Evolutionary conservation across 2,888 invertebrate genomes (phyloP), one percentile per base, ranked within the genome.

Genomic region (Frankliniella fusca): DNA sequence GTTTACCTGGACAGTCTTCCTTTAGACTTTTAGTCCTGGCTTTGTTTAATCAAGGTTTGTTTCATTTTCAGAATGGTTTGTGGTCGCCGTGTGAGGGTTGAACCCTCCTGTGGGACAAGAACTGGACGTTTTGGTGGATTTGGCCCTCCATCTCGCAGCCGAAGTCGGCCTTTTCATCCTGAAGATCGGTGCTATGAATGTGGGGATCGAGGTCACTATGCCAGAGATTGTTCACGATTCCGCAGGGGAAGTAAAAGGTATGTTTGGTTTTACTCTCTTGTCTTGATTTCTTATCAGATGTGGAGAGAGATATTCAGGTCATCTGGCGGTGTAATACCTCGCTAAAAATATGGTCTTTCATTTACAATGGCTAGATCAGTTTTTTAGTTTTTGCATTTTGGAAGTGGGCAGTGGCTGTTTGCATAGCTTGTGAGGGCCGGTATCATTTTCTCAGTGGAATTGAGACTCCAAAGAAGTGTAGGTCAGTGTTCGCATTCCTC

Each of bases 101-200:
- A 98, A 89, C 92, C 96, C 89, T 97, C 97, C 3, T 96, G 95
- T 86, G 97, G 97, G 23, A 84, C 85, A n/a, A 83, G 84, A 23
- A 84, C 84, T 23, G 83, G 85, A 27, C 70, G 70, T 15, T 83
- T 83, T 81, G 84, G 83, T 80, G 27, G 83, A 27, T 81, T 83
- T 20, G 85, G 85, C 8, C 85, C 86, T 15, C 85, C 85, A 20
- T 85, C 85, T 27, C 83, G 85, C 23, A 76, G 70, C 27, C 88
- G 90, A 65, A 93, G 93, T n/a, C 89, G 93, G 81, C 94, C 95
- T 28, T 94, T 95, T 86, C 94, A 96, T 85, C 95, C 96, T 15
- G 96, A 96, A 86, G 97, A 97, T 89, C 93, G 95, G 84, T 97
- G 97, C 88, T 97, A 97, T 87, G 97, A 97, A 87, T 97, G 97